Evolutionary conservation across 1,140 invertebrate species (phyloP).

Genomic region (Drosophila prosaltans): DNA sequence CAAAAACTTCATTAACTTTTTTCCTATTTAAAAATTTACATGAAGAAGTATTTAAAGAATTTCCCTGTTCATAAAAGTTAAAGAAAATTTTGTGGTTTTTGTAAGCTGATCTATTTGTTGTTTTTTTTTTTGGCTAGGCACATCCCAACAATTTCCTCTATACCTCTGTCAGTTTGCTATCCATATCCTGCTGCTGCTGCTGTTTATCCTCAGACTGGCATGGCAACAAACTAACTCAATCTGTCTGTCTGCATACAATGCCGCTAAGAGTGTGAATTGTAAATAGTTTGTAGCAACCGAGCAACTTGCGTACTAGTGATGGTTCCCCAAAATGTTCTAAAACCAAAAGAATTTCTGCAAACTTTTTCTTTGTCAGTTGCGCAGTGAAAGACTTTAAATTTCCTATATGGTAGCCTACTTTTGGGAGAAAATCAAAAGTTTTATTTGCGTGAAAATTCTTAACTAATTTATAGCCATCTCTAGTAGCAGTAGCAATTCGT

Average conservation of each 20-base stretch:
- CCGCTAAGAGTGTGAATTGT: constrained; percentile 68
- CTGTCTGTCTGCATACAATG: constrained; percentile 55
- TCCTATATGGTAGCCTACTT: not conserved
- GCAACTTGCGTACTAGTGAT: constrained; percentile 29
- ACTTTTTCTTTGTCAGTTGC: not conserved
- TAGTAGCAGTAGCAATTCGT: not conserved
- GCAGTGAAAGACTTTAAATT: not conserved
- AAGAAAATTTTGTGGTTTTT: constrained; percentile 1
- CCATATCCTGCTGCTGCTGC: not conserved
- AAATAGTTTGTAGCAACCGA: constrained; percentile 61
- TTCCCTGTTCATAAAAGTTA: not conserved
- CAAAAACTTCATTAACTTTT: not conserved
- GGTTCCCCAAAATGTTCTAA: constrained; percentile 23
- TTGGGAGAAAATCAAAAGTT: constrained; percentile 11
- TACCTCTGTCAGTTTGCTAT: constrained; percentile 1
- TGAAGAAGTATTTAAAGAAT: constrained; percentile 1
- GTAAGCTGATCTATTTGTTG: constrained; percentile 2
- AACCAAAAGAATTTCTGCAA: constrained; percentile 4
- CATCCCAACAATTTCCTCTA: constrained; percentile 3
- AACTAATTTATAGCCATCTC: constrained; percentile 33
- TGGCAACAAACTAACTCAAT: constrained; percentile 60
- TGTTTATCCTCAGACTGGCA: constrained; percentile 12
- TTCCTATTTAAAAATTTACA: not conserved
- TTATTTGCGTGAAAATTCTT: not conserved
- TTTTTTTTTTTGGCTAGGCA: not conserved